Evolutionary conservation across 1,140 invertebrate species (phyloP), one percentile per base, ranked within the genome.

Genomic region (Cephus cinctus): DNA sequence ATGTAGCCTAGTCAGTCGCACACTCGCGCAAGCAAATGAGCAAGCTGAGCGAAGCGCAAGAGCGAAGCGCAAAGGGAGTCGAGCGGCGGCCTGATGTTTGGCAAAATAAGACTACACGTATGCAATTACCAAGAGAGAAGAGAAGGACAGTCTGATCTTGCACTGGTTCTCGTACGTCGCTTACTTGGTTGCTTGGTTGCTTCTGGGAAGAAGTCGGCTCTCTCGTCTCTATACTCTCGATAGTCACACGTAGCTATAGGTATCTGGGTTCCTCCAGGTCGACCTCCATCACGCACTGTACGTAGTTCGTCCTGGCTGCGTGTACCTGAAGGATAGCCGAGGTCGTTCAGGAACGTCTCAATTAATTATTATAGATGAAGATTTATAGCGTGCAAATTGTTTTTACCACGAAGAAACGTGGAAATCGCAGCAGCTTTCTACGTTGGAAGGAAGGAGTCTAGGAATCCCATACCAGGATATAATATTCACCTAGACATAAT

Each of bases 311-410:
- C n/a, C n/a, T n/a, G n/a, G n/a, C n/a, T n/a, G n/a, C n/a, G n/a
- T n/a, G n/a, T n/a, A n/a, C n/a, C n/a, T n/a, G n/a, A n/a, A n/a
- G n/a, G n/a, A n/a, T n/a, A n/a, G n/a, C n/a, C n/a, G n/a, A n/a
- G 25, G n/a, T 14, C 6, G 8, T n/a, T 18, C 20, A 3, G 16
- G 21, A 12, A 23, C 27, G 49, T 51, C 49, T 51, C 23, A 51
- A 51, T 51, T 51, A 45, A 51, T 51, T 51, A 51, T 51, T 51
- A 45, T 27, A 40, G 43, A 51, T 30, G 19, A 25, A 19, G 34
- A 51, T 51, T 51, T 51, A 45, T 45, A 18, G 43, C 35, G 43
- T 43, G 43, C 23, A 36, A 51, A 51, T 51, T 32, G 18, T 38
- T 35, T 32, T 30, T 30, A 3, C 31, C 15, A 5, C 12, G 31